Evolutionary conservation across 2,113 vertebrate species (phyloP).

Genomic region (Struthio camelus): DNA sequence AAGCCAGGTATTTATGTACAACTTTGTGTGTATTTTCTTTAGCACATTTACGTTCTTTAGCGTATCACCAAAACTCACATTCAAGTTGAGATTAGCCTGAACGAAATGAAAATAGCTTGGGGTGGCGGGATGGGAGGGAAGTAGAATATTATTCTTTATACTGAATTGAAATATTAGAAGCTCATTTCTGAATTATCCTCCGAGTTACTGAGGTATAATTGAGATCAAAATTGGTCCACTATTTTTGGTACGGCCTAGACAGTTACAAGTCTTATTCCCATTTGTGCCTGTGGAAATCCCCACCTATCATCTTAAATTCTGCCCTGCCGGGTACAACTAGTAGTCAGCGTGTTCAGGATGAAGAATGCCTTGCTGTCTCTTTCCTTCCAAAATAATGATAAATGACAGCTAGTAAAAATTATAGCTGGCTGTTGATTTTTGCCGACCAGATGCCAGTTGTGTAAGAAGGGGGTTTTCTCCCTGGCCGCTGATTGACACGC

Average conservation of each 20-base stretch:
- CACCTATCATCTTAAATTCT: conserved; percentile 53
- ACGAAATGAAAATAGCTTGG: not conserved
- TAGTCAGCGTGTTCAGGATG: not conserved
- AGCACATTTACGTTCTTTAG: not conserved
- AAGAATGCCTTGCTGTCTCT: conserved; percentile 28
- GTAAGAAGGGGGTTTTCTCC: conserved; percentile 29
- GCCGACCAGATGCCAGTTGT: not conserved
- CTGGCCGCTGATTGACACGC: conserved; percentile 75
- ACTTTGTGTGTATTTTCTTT: not conserved
- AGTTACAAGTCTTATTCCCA: not conserved
- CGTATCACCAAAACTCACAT: not conserved
- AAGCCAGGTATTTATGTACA: not conserved
- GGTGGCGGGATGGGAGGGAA: not conserved
- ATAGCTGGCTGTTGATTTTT: conserved; percentile 32
- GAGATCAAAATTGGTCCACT: conserved; percentile 22
- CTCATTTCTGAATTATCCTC: conserved; percentile 53
- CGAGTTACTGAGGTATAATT: not conserved
- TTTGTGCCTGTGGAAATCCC: conserved; percentile 47
- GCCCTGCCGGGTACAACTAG: not conserved
- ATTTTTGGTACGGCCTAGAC: conserved; percentile 30
- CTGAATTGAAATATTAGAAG: conserved; percentile 43
- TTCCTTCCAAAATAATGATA: conserved; percentile 55
- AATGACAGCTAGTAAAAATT: conserved; percentile 51
- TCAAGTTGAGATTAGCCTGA: not conserved
- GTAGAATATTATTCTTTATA: conserved; percentile 39